A percentile compares a stretch with the other conserved stretches of the same genome.
Evolutionary conservation across 37 sponge, comb jelly and placozoan genomes (phyloP).

Genomic region (Axinella damicornis): DNA sequence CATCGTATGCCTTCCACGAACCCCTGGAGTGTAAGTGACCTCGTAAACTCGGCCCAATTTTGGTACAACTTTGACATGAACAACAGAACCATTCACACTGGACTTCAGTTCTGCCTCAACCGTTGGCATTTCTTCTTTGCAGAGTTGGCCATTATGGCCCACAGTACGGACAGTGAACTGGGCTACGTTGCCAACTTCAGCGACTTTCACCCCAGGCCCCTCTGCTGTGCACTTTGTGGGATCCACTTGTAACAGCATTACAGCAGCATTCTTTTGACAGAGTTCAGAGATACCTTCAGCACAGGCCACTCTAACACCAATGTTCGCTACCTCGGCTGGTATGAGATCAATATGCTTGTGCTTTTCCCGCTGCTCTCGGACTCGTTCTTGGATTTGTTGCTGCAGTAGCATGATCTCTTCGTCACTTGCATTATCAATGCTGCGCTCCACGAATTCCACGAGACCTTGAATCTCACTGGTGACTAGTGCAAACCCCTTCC

Average conservation of each 20-base stretch:
- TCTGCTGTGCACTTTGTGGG: constrained; percentile 3
- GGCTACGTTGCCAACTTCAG: constrained; percentile 20
- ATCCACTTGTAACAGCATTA: not conserved
- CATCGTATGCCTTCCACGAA: constrained; percentile 26
- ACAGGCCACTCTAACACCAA: constrained; percentile 7
- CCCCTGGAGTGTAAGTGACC: constrained; percentile 17
- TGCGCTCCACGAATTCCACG: constrained; percentile 14
- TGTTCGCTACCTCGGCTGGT: constrained; percentile 21
- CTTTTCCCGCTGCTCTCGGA: not conserved
- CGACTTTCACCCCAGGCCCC: not conserved
- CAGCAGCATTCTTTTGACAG: constrained; percentile 2
- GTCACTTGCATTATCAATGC: constrained; percentile 6
- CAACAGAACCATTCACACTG: not conserved
- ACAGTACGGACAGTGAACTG: not conserved
- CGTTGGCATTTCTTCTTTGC: too few species aligned
- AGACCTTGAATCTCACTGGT: not conserved
- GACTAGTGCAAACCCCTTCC: not conserved
- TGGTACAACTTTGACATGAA: not conserved
- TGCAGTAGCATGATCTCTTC: constrained; percentile 8
- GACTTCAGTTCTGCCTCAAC: constrained; percentile 15
- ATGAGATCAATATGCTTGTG: not conserved
- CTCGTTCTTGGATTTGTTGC: not conserved
- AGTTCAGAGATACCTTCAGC: constrained; percentile 6
- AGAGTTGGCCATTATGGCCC: not conserved
- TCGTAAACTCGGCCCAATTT: not conserved